Percentiles rank a stretch among this genome's conserved stretches.
phyloP scores from a whole-genome alignment of 2,113 vertebrate genomes.

The Catagonus wagneri region DNA sequence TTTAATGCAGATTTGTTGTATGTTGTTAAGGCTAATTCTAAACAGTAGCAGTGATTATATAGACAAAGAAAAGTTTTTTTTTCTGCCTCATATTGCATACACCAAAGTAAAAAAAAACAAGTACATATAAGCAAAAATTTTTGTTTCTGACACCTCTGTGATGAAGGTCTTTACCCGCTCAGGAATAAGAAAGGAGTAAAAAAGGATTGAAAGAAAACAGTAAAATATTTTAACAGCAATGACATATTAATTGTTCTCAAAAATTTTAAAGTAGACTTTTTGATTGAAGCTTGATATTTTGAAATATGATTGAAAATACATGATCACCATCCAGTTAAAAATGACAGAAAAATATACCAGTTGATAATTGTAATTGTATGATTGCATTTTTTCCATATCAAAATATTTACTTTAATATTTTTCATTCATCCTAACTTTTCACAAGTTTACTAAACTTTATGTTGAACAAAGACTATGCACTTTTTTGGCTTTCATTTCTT shows the following conservation, averaged over 20 bases:
- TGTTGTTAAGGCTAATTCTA: neutral
- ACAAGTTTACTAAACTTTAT: neutral
- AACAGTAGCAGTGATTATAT: neutral
- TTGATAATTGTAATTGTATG: neutral
- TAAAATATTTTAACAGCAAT: neutral
- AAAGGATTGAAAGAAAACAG: neutral
- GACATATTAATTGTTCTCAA: neutral
- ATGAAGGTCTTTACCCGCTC: neutral
- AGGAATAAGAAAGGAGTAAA: neutral
- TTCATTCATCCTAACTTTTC: neutral
- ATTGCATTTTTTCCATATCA: neutral
- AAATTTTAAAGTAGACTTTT: neutral
- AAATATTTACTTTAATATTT: neutral
- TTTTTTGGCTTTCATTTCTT: neutral
- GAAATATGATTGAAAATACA: neutral
- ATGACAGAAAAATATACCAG: neutral
- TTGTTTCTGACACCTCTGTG: neutral
- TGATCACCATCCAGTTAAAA: neutral
- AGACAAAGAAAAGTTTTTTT: neutral
- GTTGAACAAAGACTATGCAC: neutral
- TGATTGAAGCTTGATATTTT: neutral
- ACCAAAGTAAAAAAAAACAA: neutral
- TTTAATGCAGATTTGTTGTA: neutral
- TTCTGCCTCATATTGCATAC: neutral
- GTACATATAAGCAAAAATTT: neutral